These are phyloP conservation scores for Strongylocentrotus purpuratus DNA, from an alignment of 35 echinoderm and acorn worm species.

Conservation along the genomic window DNA sequence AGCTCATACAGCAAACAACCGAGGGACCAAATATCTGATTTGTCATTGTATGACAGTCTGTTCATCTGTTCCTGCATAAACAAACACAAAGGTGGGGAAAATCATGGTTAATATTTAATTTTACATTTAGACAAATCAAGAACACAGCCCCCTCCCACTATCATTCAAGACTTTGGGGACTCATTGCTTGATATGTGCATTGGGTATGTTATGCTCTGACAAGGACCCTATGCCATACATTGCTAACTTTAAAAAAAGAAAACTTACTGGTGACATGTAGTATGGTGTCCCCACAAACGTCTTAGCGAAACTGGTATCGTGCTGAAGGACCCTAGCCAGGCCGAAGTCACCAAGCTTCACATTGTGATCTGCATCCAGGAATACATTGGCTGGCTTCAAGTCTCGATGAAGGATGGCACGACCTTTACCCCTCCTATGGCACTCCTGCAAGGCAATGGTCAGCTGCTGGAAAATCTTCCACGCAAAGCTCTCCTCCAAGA, in stretches of 20 bases:
- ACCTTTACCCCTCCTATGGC: constrained; percentile 85
- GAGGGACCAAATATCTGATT: constrained; percentile 98
- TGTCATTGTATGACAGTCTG: constrained; percentile 91
- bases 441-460: constrained; percentile 89
- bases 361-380: constrained; percentile 82
- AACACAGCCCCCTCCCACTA: too few relatives aligned
- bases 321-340: constrained; percentile 84
- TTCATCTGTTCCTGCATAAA: constrained; percentile 92
- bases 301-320: constrained; percentile 98
- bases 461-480: constrained; percentile 93
- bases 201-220: too few relatives aligned
- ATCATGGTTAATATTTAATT: too few relatives aligned
- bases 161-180: too few relatives aligned
- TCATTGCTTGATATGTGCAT: too few relatives aligned
- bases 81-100: not conserved
- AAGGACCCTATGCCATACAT: too few relatives aligned
- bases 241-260: not conserved
- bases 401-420: constrained; percentile 89
- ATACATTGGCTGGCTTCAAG: constrained; percentile 96
- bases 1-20: constrained; percentile 94
- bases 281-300: constrained; percentile 99
- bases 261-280: constrained; percentile 99
- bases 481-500: constrained; percentile 88
- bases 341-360: constrained; percentile 99
- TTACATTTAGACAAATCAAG: too few relatives aligned